Evolutionary conservation across 2,888 invertebrate genomes (phyloP).

Genomic region (Agriotes lineatus): DNA sequence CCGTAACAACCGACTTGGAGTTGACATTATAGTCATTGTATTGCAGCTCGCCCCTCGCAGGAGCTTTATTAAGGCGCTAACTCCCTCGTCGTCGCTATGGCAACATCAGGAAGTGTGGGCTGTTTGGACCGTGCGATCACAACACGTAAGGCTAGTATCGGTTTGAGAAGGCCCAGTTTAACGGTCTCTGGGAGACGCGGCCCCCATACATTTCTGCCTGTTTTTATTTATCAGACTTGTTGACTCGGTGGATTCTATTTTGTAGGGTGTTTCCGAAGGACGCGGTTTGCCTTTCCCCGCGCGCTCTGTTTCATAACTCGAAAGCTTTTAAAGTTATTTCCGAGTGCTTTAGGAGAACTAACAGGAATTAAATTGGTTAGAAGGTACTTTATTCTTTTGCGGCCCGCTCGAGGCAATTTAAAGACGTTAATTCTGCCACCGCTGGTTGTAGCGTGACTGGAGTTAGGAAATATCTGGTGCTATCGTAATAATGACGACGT

Average conservation of each 20-base stretch:
- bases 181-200: slow-evolving; percentile 34
- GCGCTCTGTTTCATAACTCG: neutral
- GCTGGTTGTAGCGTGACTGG: no score
- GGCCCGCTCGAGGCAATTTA: no score
- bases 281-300: neutral
- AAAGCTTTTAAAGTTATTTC: slow-evolving; percentile 11
- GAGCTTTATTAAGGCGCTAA: slow-evolving; percentile 58
- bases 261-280: no score
- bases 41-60: slow-evolving; percentile 50
- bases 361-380: neutral
- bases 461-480: no score
- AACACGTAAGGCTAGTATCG: slow-evolving; percentile 39
- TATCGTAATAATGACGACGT: no score
- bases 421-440: no score
- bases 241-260: slow-evolving; percentile 11
- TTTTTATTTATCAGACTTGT: slow-evolving; percentile 32
- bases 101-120: slow-evolving; percentile 51
- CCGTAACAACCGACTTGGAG: slow-evolving; percentile 55
- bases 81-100: slow-evolving; percentile 54
- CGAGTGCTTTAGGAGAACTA: neutral
- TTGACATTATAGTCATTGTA: slow-evolving; percentile 55
- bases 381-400: neutral
- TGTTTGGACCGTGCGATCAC: slow-evolving; percentile 48
- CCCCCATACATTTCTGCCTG: slow-evolving; percentile 10
- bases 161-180: slow-evolving; percentile 42